Evolutionary conservation across 2,113 vertebrate genomes (phyloP), one percentile per base, ranked within the genome.

Genomic region (Micromys minutus): DNA sequence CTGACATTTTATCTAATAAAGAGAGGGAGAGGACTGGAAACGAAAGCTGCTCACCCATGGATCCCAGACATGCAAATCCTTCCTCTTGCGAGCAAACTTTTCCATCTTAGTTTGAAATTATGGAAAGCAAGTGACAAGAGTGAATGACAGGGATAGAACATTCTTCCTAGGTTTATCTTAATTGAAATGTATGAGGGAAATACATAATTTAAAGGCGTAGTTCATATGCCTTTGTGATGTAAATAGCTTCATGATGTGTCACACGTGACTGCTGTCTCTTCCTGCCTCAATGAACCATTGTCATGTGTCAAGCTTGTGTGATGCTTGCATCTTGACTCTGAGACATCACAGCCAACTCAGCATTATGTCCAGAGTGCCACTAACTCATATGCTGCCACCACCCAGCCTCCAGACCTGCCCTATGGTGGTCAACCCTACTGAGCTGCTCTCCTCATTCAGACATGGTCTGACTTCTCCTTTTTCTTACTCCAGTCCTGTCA

Each of bases 1-100:
- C 45, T 80, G 89, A 96, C 81, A 75, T 74, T 76, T 84, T 72
- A 22, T 84, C 65, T 92, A 91, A 72, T 72, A 95, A 74, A 39
- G 36, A 59, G 42, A n/a, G n/a, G 50, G 29, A 94, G 67, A 71
- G 13, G 67, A 39, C 3, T 55, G 47, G 76, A 84, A 80, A 91
- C 88, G 72, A 90, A 81, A 65, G 50, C 50, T 89, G 65, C 69
- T 75, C 36, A 29, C 3, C 24, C 31, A 61, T 65, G 19, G 63
- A 31, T 75, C 21, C 42, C 79, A 94, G 39, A 67, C 72, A 47
- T 16, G 67, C 55, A 55, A 65, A 79, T 67, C 81, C 57, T 76
- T 94, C 72, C 12, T 93, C 24, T 0, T 57, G 7, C 22, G 29
- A 24, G 36, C 85, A 29, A 85, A 39, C 7, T 71, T 16, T 76